Conservation (phyloP, 2,888 invertebrate species). For the Pemphredon lugubris region DNA sequence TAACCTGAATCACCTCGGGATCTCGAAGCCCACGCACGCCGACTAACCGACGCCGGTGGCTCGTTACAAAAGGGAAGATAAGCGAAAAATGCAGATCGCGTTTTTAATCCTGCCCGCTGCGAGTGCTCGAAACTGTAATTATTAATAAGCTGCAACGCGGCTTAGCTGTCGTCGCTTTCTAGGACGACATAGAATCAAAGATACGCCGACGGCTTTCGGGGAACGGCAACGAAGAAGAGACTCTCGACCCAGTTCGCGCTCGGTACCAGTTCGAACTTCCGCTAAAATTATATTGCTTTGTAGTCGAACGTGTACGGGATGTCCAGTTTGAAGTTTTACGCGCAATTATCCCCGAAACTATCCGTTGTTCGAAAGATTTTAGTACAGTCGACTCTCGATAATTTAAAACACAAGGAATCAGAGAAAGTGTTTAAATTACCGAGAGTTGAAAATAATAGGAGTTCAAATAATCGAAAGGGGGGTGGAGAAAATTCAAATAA, state of each 20-base stretch:
- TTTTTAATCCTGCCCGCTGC: conserved; percentile 21
- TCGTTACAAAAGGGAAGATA: conserved; percentile 27
- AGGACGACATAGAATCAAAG: conserved; percentile 9
- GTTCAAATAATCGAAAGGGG: too few relatives aligned
- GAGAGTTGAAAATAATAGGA: too few relatives aligned
- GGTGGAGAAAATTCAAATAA: too few relatives aligned
- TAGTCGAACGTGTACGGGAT: too few relatives aligned
- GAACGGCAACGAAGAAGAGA: conserved; percentile 10
- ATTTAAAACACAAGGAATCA: too few relatives aligned
- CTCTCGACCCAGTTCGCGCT: not conserved
- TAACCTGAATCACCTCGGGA: conserved; percentile 55
- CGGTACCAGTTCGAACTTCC: not conserved
- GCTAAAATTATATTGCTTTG: too few relatives aligned
- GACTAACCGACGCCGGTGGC: conserved; percentile 38
- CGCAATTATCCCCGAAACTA: too few relatives aligned
- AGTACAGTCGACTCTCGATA: too few relatives aligned
- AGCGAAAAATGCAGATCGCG: conserved; percentile 39
- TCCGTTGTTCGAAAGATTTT: too few relatives aligned
- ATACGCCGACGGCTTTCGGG: conserved; percentile 31
- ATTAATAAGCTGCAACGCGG: conserved; percentile 18
- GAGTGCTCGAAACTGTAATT: conserved; percentile 12
- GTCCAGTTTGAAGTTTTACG: too few relatives aligned
- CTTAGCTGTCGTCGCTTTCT: conserved; percentile 12
- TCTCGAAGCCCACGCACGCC: conserved; percentile 52
- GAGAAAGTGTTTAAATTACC: too few relatives aligned